Conservation (phyloP, 2,797 vertebrate genomes). For the Acomys russatus region DNA sequence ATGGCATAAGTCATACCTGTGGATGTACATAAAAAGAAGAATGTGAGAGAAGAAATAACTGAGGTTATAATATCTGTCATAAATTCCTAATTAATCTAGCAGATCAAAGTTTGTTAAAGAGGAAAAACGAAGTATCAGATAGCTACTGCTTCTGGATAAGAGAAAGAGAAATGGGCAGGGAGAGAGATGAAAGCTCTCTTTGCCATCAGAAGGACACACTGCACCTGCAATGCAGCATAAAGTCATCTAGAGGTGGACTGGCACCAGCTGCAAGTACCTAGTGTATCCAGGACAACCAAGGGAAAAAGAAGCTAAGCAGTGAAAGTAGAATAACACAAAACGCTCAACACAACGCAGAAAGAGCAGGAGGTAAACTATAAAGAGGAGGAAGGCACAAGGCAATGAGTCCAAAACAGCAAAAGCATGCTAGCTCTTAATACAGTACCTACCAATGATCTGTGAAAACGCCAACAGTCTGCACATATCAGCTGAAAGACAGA, state of each 20-base stretch:
- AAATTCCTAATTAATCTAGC: background rate
- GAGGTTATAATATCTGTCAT: background rate
- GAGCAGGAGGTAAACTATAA: background rate
- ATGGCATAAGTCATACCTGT: background rate
- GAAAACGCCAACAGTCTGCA: background rate
- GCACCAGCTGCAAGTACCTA: background rate
- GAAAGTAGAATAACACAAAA: conserved; percentile 6
- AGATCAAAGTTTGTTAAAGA: background rate
- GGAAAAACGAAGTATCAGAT: background rate
- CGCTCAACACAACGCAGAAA: background rate
- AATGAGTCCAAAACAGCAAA: background rate
- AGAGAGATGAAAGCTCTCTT: background rate
- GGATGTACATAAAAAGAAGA: background rate
- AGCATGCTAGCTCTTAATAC: background rate
- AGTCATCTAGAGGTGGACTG: background rate
- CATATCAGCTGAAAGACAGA: background rate
- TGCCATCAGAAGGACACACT: background rate
- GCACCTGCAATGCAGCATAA: background rate
- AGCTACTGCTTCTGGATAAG: background rate
- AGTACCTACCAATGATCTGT: background rate
- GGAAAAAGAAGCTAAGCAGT: background rate
- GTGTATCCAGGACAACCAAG: background rate
- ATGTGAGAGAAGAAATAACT: background rate
- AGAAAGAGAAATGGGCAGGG: background rate
- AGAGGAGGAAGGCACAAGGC: background rate